A percentile compares a stretch with the other conserved stretches of the same genome.
Conservation (phyloP, 1,140 invertebrate genomes). For the Drosophila setifemur region DNA sequence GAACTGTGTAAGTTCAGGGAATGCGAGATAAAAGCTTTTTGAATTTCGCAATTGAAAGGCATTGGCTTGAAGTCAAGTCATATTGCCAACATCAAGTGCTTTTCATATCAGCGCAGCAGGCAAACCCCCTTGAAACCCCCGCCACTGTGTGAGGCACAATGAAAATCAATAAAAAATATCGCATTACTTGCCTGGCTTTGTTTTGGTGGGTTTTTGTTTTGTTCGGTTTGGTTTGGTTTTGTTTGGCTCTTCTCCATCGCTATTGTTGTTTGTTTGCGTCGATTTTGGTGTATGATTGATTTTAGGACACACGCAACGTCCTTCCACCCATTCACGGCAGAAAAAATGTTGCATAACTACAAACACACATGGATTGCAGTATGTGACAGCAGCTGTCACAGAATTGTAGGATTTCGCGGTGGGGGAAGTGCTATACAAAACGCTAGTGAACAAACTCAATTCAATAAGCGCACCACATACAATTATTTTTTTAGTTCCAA, state of each 20-base stretch:
- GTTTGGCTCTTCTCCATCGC: slow-evolving; percentile 2
- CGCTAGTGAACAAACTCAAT: slow-evolving; percentile 73
- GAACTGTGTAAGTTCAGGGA: background rate
- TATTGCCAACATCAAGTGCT: slow-evolving; percentile 69
- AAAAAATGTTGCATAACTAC: slow-evolving; percentile 67
- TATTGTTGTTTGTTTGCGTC: slow-evolving; percentile 47
- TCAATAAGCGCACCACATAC: slow-evolving; percentile 68
- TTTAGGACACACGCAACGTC: slow-evolving; percentile 47
- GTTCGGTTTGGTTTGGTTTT: background rate
- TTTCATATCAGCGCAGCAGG: slow-evolving; percentile 36
- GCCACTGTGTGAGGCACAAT: slow-evolving; percentile 24
- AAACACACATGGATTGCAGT: slow-evolving; percentile 45
- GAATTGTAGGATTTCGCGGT: slow-evolving; percentile 19
- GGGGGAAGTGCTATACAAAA: slow-evolving; percentile 20
- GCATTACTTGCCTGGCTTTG: slow-evolving; percentile 64
- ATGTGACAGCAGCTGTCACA: slow-evolving; percentile 57
- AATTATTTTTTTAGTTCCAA: slow-evolving; percentile 7
- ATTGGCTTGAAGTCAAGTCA: slow-evolving; percentile 53
- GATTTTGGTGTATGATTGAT: slow-evolving; percentile 78
- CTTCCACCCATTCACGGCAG: slow-evolving; percentile 32
- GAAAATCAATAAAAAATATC: slow-evolving; percentile 78
- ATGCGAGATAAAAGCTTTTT: slow-evolving; percentile 22
- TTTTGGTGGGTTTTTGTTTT: slow-evolving; percentile 32
- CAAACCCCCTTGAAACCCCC: background rate
- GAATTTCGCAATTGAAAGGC: slow-evolving; percentile 23